phyloP scores from a whole-genome alignment of 2,888 invertebrate genomes.

The Nomada lathburiana region DNA sequence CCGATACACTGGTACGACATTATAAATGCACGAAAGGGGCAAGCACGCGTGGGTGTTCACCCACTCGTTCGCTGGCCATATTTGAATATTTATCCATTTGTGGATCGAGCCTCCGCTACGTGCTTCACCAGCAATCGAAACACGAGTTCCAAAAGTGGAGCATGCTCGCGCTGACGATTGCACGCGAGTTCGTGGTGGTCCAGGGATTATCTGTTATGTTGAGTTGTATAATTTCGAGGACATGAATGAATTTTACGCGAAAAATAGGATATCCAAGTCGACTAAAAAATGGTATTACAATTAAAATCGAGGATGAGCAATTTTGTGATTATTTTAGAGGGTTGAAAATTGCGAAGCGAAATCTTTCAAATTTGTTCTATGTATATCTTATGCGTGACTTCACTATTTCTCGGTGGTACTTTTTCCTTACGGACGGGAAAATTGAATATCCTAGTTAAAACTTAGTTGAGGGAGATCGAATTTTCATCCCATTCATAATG shows the following conservation, averaged over 20 bases:
- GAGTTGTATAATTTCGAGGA: too few species aligned
- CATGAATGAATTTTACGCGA: too few species aligned
- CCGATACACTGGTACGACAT: conserved; percentile 43
- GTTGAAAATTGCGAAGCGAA: too few species aligned
- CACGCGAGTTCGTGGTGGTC: background rate
- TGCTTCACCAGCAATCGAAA: conserved; percentile 21
- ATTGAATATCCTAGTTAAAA: too few species aligned
- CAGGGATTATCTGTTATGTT: background rate
- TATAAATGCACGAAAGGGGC: conserved; percentile 65
- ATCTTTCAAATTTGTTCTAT: too few species aligned
- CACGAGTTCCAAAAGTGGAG: conserved; percentile 42
- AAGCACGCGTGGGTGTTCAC: conserved; percentile 65
- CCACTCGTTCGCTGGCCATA: conserved; percentile 69
- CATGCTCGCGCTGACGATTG: conserved; percentile 18
- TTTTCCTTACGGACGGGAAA: background rate
- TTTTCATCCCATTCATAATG: conserved; percentile 1
- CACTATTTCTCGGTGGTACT: too few species aligned
- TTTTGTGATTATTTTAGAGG: too few species aligned
- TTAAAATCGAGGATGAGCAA: too few species aligned
- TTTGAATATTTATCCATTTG: conserved; percentile 72
- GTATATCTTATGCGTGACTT: too few species aligned
- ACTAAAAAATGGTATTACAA: too few species aligned
- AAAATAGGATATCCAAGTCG: too few species aligned
- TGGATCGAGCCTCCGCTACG: conserved; percentile 14
- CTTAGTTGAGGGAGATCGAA: background rate